Base-by-base conservation (phyloP, 64 coral and sea anemone genomes). In the Montipora cactus region DNA sequence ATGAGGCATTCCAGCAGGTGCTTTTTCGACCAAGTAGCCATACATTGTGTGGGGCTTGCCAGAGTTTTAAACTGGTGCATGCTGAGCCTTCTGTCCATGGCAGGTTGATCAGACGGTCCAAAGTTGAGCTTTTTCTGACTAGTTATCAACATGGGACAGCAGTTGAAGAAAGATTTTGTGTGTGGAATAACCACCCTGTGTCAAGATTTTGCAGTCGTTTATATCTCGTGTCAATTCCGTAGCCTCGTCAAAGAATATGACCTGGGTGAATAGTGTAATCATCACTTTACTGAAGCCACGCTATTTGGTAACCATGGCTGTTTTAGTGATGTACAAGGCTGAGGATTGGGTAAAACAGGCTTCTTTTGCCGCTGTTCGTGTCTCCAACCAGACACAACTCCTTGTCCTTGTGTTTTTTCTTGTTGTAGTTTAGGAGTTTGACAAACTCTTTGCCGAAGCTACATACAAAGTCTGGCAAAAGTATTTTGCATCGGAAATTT, bases 241-340 rank as follows among this genome's bases (percentile, higher is more conserved):
- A 15, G 90, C 90, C 25, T 92, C 90, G 14, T 92, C 90, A 0
- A 92, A 74, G 68, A 92, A 92, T 12, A 84, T 83, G 9, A 92
- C 79, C 19, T 92, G 47, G 5, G 90, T 92, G 23, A 22, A 14
- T 5, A 44, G 47, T 1, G 16, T 75, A 10, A 83, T 92, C 90
- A 92, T 81, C 0, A 79, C 78, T n/a, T 92, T 92, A 44, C 83
- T 92, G 19, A 92, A 92, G 0, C 12, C 59, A 8, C 22, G 50
- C 49, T 92, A 80, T 44, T 92, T 87, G 1, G 83, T 87, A 3
- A 87, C 28, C 13, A 22, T 87, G 0, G 83, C 83, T 3, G 62
- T 64, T 69, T 4, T 5, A 4, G 44, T 64, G 83, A 18, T 87
- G 55, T 3, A 87, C 28, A 8, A 87, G 10, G 3, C 23, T 66